Evolutionary conservation across 2,113 vertebrate species (phyloP).

Genomic region (Microcebus tavaratra): DNA sequence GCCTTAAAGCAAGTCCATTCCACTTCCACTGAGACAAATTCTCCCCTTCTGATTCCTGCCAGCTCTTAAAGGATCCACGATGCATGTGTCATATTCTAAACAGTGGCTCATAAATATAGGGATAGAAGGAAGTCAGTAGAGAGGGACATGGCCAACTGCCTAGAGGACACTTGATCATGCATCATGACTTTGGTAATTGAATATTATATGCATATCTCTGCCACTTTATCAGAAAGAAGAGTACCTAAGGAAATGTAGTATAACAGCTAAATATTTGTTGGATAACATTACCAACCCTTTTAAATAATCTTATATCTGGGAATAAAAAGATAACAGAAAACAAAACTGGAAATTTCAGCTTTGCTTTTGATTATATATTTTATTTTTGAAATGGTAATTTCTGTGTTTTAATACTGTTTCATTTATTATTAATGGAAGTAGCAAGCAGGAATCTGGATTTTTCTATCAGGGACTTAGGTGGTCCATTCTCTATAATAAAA

Average conservation of each 20-base stretch:
- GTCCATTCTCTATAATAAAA: neutral
- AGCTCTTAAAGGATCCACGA: neutral
- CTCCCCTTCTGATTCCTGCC: neutral
- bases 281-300: neutral
- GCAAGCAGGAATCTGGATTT: neutral
- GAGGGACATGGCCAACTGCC: neutral
- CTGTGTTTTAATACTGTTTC: neutral
- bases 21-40: constrained; percentile 26
- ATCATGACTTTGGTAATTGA: neutral
- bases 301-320: neutral
- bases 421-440: neutral
- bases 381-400: neutral
- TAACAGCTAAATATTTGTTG: neutral
- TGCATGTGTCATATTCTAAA: constrained; percentile 27
- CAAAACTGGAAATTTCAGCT: neutral
- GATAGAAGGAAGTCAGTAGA: neutral
- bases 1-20: neutral
- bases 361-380: neutral
- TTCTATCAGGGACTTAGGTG: neutral
- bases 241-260: neutral
- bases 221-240: neutral
- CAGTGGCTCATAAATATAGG: constrained; percentile 14
- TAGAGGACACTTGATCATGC: neutral
- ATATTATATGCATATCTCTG: neutral
- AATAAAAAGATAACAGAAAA: neutral